Base-by-base conservation (phyloP, 2,888 invertebrate species). In the Gasteruption jaculator region DNA sequence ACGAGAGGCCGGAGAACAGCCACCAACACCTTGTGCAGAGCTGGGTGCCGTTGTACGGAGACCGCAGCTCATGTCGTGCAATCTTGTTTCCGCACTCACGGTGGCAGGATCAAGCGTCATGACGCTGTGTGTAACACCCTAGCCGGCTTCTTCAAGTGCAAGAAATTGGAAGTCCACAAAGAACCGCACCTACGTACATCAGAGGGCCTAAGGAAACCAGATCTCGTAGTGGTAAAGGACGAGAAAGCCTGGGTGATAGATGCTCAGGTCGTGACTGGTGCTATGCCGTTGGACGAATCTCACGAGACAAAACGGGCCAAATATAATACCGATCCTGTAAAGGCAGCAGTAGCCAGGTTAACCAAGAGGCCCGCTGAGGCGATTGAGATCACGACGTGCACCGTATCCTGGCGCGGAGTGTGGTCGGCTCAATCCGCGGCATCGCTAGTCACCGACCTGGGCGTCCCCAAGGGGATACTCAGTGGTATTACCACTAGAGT, bases 41-140 rank as follows among this genome's bases (percentile, higher is more conserved):
- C 57, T 2, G 61, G 61, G 3, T 66, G 64, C 46, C 33, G 35
- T 29, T 43, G 47, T 2, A 35, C 38, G 25, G 64, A 68, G 44
- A 63, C 66, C 0, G 53, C 58, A 22, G 57, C 56, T 18, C 64
- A 64, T 24, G 34, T 58, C 5, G 46, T 64, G 15, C 65, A 68
- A 25, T 36, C 46, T 20, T 65, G 65, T 41, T 39, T 41, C 19
- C 31, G 61, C n/a, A 65, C 65, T 1, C 64, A 68, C 43, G 63
- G 61, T 50, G 62, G 57, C 3, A 45, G 61, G 3, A 46, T 68
- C 1, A 29, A 48, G 18, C 50, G 66, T 4, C 66, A 68, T 30
- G 51, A 65, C 6, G 56, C 48, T 3, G 41, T 59, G 3, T 47
- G 41, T n/a, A 37, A 45, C 7, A 33, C 33, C 5, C 41, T 24